A percentile compares a stretch with the other conserved stretches of the same genome.
Conservation (phyloP, 2,888 invertebrate genomes). For the Athripsodes cinereus region DNA sequence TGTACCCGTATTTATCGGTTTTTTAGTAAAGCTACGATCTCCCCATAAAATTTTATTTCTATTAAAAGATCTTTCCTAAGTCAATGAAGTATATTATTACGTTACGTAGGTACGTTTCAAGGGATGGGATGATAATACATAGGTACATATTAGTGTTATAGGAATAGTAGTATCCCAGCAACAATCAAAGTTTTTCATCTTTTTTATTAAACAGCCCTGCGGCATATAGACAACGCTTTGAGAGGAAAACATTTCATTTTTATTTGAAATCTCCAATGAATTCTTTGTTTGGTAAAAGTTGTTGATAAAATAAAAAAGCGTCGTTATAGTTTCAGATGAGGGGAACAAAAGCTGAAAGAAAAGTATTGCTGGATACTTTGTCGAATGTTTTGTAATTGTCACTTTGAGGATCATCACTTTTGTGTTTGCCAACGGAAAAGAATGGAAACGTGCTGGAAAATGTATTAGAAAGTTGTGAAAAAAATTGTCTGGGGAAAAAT, state of each 20-base stretch:
- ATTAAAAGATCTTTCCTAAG: too few species aligned
- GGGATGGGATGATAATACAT: too few species aligned
- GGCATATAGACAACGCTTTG: not conserved
- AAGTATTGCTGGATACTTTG: not conserved
- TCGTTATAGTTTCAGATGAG: conserved; percentile 1
- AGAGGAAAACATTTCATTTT: not conserved
- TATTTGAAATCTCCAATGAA: not conserved
- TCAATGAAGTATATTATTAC: too few species aligned
- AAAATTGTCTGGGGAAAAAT: too few species aligned
- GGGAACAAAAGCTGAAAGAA: not conserved
- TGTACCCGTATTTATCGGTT: too few species aligned
- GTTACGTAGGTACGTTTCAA: too few species aligned
- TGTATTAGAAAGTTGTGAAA: too few species aligned
- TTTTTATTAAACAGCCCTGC: not conserved
- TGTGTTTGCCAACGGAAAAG: not conserved
- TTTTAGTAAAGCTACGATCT: too few species aligned
- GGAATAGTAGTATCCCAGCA: not conserved
- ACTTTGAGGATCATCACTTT: conserved; percentile 1
- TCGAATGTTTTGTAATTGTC: not conserved
- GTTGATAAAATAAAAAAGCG: not conserved
- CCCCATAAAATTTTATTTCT: too few species aligned
- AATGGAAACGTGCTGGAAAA: too few species aligned
- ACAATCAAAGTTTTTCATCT: conserved; percentile 2
- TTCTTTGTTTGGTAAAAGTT: not conserved
- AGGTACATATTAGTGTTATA: not conserved